Evolutionary conservation across 2,888 invertebrate species (phyloP).

Genomic region (Leptopilina myrica): DNA sequence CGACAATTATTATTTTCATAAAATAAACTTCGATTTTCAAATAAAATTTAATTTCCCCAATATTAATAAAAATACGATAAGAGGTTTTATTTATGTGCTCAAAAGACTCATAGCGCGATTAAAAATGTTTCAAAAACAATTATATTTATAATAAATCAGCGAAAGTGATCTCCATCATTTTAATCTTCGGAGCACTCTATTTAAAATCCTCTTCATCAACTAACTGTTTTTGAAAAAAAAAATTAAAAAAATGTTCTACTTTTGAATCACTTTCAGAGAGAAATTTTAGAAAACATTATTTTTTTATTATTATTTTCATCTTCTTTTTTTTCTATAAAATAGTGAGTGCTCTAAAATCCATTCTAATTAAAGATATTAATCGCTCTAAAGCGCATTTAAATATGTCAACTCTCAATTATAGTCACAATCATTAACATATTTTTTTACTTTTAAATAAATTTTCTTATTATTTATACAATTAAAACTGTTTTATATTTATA

Average conservation of each 20-base stretch:
- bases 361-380: conserved; percentile 1
- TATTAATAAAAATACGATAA: background rate
- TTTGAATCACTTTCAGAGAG: conserved; percentile 8
- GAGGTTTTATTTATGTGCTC: background rate
- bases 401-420: background rate
- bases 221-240: background rate
- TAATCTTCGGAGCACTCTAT: conserved; percentile 8
- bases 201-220: conserved; percentile 7
- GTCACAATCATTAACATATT: conserved; percentile 10
- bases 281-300: background rate
- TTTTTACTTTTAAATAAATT: background rate
- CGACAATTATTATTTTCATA: no score
- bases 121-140: conserved; percentile 3
- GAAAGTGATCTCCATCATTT: conserved; percentile 6
- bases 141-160: background rate
- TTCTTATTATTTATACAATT: background rate
- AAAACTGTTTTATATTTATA: background rate
- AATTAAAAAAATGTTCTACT: background rate
- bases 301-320: background rate
- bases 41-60: background rate
- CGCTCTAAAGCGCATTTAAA: conserved; percentile 2
- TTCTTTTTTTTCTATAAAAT: conserved; percentile 14
- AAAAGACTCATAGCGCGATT: background rate
- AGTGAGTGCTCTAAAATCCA: conserved; percentile 3
- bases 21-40: no score